Evolutionary conservation across 1,140 invertebrate species (phyloP), one percentile per base, ranked within the genome.

Genomic region (Ylistrum balloti): DNA sequence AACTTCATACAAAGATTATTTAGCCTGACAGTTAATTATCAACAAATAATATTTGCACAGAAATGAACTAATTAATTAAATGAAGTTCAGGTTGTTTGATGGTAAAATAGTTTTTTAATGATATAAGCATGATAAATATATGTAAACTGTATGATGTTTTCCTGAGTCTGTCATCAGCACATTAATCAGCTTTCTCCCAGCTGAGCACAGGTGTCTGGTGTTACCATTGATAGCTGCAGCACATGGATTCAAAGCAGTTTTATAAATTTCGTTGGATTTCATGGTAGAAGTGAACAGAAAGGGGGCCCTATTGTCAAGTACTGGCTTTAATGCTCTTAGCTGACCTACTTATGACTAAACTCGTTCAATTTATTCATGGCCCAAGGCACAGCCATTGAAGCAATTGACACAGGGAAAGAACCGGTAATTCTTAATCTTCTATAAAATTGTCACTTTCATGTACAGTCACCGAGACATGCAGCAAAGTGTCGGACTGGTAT

Each of bases 351-450:
- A 28, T 17, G n/a, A 74, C 22, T 74, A 74, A 74, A 74, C 22
- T 74, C 56, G 56, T 74, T 74, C 56, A 74, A 74, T 74, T 74
- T 74, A 74, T 74, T 74, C 56, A 74, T 74, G n/a, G 56, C 56
- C 56, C 56, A 28, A 74, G 22, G 56, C 56, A 28, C 56, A 5
- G 28, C 56, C 17, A 74, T 74, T 74, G n/a, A 74, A 5, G 22
- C 56, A 74, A 74, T 74, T 74, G 56, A 28, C 56, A 74, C 56
- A 3, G 56, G 56, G 56, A 74, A 74, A 74, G 22, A 74, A n/a
- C n/a, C 56, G 3, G 56, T 74, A n/a, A 74, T 74, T 74, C 56
- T 74, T 74, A 45, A 45, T 45, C 41, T 45, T 45, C 41, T 74
- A 28, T 28, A 74, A 74, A 28, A 74, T 74, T 74, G 56, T 74